Percentiles rank a stretch among this genome's conserved stretches.
Evolutionary conservation across 1,140 invertebrate genomes (phyloP).

Genomic region (Adoxophyes honmai): DNA sequence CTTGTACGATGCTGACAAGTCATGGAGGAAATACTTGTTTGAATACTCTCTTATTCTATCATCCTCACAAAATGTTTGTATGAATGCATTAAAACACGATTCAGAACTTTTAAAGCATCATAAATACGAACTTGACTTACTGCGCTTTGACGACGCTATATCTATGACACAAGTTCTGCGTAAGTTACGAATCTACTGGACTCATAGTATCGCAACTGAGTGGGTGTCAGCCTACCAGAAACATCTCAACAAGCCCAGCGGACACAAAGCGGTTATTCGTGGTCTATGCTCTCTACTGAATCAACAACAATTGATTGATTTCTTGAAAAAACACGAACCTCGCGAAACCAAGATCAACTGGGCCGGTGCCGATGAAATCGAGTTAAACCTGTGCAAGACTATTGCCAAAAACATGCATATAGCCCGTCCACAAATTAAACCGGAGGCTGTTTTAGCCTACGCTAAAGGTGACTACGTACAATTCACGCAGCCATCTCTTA

Average conservation of each 20-base stretch:
- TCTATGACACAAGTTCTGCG: constrained; percentile 24
- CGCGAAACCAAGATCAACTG: constrained; percentile 44
- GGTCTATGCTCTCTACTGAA: constrained; percentile 35
- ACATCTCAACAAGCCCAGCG: constrained; percentile 26
- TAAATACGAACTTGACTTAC: constrained; percentile 18
- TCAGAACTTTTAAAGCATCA: constrained; percentile 30
- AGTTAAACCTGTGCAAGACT: constrained; percentile 34
- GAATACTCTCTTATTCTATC: constrained; percentile 38
- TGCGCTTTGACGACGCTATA: constrained; percentile 26
- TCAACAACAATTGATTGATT: constrained; percentile 26
- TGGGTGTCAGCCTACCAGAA: constrained; percentile 21
- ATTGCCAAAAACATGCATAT: constrained; percentile 38
- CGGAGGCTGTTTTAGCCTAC: constrained; percentile 34
- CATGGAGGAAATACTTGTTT: constrained; percentile 43
- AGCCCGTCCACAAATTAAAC: constrained; percentile 36
- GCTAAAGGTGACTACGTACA: constrained; percentile 54
- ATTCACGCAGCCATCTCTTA: constrained; percentile 44
- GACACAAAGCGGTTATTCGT: constrained; percentile 30
- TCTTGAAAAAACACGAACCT: constrained; percentile 40
- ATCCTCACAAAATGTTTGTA: constrained; percentile 27
- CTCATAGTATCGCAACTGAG: constrained; percentile 32
- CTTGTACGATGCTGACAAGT: constrained; percentile 43
- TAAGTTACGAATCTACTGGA: constrained; percentile 43
- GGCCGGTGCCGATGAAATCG: constrained; percentile 30
- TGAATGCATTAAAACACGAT: constrained; percentile 50